A percentile compares a stretch with the other conserved stretches of the same genome.
These are phyloP conservation scores for Eriosoma lanigerum DNA, from an alignment of 1,140 invertebrate species.

Conservation along the genomic window DNA sequence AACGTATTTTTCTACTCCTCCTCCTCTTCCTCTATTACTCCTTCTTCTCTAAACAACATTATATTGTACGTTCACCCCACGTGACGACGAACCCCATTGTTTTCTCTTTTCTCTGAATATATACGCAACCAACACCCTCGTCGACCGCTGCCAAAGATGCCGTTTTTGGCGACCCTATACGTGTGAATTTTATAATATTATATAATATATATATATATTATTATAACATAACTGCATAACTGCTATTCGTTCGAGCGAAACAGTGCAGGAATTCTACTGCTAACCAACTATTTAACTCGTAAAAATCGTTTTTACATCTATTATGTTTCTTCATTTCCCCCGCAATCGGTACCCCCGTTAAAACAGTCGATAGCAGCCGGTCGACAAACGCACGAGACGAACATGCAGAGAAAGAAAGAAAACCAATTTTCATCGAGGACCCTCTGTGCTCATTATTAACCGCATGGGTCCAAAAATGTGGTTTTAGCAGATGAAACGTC, in stretches of 20 bases:
- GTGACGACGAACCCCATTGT: slow-evolving; percentile 7
- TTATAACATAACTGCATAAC: no score
- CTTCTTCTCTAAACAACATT: not conserved
- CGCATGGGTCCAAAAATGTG: slow-evolving; percentile 50
- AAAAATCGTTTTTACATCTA: slow-evolving; percentile 23
- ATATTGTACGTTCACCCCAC: not conserved
- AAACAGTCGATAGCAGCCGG: not conserved
- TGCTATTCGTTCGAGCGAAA: no score
- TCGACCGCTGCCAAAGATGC: slow-evolving; percentile 5
- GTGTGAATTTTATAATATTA: not conserved
- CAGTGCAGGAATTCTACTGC: no score
- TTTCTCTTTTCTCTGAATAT: not conserved
- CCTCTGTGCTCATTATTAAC: slow-evolving; percentile 13
- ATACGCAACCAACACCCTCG: slow-evolving; percentile 1
- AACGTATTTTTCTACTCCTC: slow-evolving; percentile 11
- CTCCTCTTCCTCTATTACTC: not conserved
- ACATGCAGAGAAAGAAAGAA: not conserved
- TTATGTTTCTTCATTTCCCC: not conserved
- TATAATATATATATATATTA: no score
- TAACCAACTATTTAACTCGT: not conserved
- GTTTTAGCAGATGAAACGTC: slow-evolving; percentile 14
- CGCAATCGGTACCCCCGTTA: no score
- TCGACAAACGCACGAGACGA: no score
- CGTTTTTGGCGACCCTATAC: not conserved
- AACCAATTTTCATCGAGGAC: slow-evolving; percentile 33